Evolutionary conservation across 2,113 vertebrate species (phyloP).

Genomic region (Cisticola juncidis): DNA sequence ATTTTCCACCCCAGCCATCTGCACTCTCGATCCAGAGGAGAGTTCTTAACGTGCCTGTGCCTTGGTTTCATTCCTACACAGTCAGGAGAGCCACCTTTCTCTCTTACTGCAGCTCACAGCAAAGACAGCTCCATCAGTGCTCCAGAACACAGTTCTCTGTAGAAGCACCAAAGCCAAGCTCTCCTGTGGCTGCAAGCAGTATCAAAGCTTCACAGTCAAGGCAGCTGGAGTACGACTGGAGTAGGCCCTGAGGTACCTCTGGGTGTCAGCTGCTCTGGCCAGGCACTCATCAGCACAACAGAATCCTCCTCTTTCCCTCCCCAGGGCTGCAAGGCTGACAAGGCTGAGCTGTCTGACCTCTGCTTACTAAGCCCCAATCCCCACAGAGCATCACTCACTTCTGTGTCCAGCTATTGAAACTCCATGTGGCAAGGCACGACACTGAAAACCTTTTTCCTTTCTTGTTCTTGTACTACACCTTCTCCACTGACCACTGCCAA

Average conservation of each 20-base stretch:
- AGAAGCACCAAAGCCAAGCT: not conserved
- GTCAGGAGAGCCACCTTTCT: not conserved
- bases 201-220: not conserved
- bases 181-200: not conserved
- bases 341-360: not conserved
- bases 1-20: not conserved
- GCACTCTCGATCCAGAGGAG: not conserved
- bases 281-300: not conserved
- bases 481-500: not conserved
- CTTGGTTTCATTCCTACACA: not conserved
- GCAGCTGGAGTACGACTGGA: not conserved
- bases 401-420: accelerated
- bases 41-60: accelerated
- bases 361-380: not conserved
- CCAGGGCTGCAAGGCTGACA: not conserved
- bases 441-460: not conserved
- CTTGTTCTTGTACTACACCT: not conserved
- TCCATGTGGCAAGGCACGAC: not conserved
- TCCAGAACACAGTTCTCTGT: not conserved
- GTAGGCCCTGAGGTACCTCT: not conserved
- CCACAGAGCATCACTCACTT: not conserved
- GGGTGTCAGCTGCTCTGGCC: not conserved
- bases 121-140: not conserved
- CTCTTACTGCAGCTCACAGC: not conserved
- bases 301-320: not conserved